Evolutionary conservation across 2,888 invertebrate genomes (phyloP).

Genomic region (Clunio marinus): DNA sequence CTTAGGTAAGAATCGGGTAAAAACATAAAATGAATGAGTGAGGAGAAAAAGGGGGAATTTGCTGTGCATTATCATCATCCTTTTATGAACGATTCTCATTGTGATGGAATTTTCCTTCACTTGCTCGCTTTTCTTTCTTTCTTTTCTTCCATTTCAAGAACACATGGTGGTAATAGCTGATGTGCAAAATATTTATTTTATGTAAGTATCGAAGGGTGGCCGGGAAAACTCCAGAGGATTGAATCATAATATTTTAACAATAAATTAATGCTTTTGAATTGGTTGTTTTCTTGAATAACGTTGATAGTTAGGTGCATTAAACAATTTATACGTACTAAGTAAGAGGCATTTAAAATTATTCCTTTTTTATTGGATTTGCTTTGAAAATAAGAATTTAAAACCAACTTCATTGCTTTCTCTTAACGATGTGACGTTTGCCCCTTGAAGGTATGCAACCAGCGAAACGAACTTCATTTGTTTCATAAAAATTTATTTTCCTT

Average conservation of each 20-base stretch:
- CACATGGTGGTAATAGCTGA: constrained; percentile 27
- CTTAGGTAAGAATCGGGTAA: background rate
- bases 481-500: no score
- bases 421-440: no score
- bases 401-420: no score
- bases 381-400: no score
- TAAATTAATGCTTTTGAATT: constrained; percentile 1
- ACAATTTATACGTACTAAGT: no score
- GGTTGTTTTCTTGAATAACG: no score
- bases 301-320: no score
- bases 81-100: constrained; percentile 24
- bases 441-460: background rate
- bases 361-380: no score
- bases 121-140: background rate
- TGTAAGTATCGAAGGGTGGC: background rate
- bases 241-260: background rate
- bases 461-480: no score
- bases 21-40: background rate
- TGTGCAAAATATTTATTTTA: constrained; percentile 36
- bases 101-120: constrained; percentile 1
- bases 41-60: background rate
- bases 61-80: constrained; percentile 29
- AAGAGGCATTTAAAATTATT: no score
- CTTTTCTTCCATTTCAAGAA: background rate
- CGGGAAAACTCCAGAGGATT: background rate